These are phyloP conservation scores for Deroptyus accipitrinus DNA, from an alignment of 2,113 vertebrate genomes.

Conservation along the genomic window DNA sequence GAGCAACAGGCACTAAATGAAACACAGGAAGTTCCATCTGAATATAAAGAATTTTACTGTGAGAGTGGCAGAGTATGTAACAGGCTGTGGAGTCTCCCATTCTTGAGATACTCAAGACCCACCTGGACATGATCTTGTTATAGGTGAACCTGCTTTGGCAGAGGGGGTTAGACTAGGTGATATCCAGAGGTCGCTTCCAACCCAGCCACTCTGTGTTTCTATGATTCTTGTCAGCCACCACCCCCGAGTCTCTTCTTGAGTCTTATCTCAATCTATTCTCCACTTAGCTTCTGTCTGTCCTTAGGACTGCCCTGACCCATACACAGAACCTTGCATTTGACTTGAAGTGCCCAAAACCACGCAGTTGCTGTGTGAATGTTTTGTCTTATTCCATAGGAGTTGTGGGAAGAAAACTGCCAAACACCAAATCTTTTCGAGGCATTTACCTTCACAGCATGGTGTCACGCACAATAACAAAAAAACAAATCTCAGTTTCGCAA, in stretches of 20 bases:
- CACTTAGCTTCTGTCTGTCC: background rate
- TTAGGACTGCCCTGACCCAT: background rate
- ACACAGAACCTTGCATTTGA: background rate
- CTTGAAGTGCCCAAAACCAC: background rate
- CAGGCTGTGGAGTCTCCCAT: background rate
- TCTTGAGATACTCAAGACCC: background rate
- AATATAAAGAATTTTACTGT: background rate
- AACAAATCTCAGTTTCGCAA: background rate
- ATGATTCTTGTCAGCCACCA: background rate
- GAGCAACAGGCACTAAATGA: background rate
- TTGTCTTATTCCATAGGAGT: background rate
- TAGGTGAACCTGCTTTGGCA: background rate
- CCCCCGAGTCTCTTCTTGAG: background rate
- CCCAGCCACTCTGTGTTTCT: background rate
- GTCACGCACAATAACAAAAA: background rate
- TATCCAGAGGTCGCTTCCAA: background rate
- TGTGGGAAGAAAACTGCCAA: conserved; percentile 1
- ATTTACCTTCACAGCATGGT: background rate
- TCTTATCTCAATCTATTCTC: background rate
- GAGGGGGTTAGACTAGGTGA: background rate
- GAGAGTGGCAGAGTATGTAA: background rate
- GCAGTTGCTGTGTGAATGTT: background rate
- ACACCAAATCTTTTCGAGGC: background rate
- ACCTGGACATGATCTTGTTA: background rate
- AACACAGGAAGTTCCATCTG: background rate